These are phyloP conservation scores for Lepidocolaptes lacrymiger DNA, from an alignment of 2,797 vertebrate genomes.

Conservation along the genomic window DNA sequence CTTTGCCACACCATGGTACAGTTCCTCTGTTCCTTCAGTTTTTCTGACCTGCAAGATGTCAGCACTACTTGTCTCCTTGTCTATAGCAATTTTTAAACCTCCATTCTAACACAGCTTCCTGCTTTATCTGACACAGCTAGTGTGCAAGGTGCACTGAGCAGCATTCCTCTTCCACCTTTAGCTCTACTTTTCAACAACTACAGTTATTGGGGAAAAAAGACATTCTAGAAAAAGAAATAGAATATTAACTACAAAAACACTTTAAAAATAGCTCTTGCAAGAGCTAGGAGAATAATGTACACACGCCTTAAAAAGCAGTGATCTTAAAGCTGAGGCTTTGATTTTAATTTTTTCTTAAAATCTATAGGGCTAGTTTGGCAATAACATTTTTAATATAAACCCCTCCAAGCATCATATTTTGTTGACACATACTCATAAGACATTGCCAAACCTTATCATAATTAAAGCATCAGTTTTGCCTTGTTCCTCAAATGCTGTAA, in stretches of 20 bases:
- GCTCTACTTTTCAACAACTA: neutral
- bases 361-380: neutral
- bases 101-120: neutral
- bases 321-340: neutral
- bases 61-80: neutral
- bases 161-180: neutral
- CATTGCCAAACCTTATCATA: neutral
- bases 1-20: rapidly evolving
- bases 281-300: neutral
- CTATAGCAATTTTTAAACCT: neutral
- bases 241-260: neutral
- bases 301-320: neutral
- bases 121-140: neutral
- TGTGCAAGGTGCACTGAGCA: neutral
- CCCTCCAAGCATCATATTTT: neutral
- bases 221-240: neutral
- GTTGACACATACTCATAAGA: neutral
- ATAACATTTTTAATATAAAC: neutral
- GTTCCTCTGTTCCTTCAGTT: neutral
- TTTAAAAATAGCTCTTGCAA: neutral
- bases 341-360: neutral
- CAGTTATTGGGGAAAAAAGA: neutral
- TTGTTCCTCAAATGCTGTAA: neutral
- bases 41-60: neutral
- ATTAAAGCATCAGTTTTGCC: neutral